Evolutionary conservation across 2,888 invertebrate species (phyloP).

Genomic region (Gymnosoma rotundatum): DNA sequence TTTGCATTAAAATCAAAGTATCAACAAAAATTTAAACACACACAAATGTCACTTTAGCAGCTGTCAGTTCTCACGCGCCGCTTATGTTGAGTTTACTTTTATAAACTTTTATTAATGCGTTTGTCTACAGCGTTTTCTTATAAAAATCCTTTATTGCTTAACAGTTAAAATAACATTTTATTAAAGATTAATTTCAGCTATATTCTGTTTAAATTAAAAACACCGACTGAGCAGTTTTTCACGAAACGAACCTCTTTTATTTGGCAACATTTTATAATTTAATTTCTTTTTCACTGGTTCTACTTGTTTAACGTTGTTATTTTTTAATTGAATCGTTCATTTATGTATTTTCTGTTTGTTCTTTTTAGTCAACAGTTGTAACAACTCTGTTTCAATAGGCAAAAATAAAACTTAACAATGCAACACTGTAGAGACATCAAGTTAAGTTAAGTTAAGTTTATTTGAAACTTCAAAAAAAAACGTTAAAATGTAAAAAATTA

Average conservation of each 20-base stretch:
- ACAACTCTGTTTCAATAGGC: too few species aligned
- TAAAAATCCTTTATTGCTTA: constrained; percentile 39
- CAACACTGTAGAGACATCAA: too few species aligned
- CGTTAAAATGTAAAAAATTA: too few species aligned
- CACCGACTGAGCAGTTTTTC: constrained; percentile 76
- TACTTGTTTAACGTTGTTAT: constrained; percentile 5
- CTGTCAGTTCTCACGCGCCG: constrained; percentile 74
- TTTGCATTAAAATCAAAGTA: constrained; percentile 37
- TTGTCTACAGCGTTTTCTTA: neutral
- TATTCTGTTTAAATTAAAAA: constrained; percentile 74
- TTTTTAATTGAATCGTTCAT: too few species aligned
- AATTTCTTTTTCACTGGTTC: constrained; percentile 55
- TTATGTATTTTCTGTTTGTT: too few species aligned
- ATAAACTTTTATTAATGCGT: neutral
- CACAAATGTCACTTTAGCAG: constrained; percentile 73
- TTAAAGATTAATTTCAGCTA: constrained; percentile 45
- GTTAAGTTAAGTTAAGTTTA: too few species aligned
- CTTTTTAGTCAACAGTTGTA: too few species aligned
- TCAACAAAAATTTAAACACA: constrained; percentile 54
- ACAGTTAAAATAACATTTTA: neutral
- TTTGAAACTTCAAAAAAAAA: too few species aligned
- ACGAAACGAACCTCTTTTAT: constrained; percentile 76
- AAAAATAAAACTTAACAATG: too few species aligned
- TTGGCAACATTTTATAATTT: constrained; percentile 59
- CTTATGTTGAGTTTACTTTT: constrained; percentile 59